Evolutionary conservation across 2,113 vertebrate species (phyloP).

Genomic region (Pterocles gutturalis): DNA sequence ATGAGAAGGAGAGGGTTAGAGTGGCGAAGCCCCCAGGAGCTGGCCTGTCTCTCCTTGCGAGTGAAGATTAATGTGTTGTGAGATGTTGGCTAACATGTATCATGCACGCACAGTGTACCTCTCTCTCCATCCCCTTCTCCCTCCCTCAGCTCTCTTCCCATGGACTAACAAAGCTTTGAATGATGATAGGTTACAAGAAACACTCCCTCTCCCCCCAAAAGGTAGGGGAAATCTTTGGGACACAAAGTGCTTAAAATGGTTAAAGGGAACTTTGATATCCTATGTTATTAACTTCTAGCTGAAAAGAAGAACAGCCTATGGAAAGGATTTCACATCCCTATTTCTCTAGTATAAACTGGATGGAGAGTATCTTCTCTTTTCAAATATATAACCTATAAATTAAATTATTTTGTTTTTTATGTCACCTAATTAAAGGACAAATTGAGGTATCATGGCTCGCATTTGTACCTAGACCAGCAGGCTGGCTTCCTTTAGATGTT

Average conservation of each 20-base stretch:
- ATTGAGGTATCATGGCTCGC: neutral
- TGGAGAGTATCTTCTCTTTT: neutral
- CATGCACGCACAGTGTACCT: neutral
- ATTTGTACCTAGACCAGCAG: neutral
- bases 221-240: neutral
- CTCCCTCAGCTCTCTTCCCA: neutral
- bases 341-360: neutral
- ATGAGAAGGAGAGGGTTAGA: conserved; percentile 3
- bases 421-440: neutral
- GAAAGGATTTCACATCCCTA: neutral
- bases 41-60: conserved; percentile 3
- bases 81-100: neutral
- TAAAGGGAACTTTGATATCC: neutral
- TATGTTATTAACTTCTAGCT: neutral
- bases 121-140: neutral
- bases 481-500: neutral
- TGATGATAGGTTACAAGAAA: neutral
- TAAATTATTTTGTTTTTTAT: neutral
- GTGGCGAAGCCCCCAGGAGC: conserved; percentile 7
- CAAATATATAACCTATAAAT: neutral
- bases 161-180: neutral
- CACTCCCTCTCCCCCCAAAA: neutral
- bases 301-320: neutral
- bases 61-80: conserved; percentile 51
- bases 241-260: neutral